A percentile compares a stretch with the other conserved stretches of the same genome.
Evolutionary conservation across 2,888 invertebrate species (phyloP).

Genomic region (Pocota personata): DNA sequence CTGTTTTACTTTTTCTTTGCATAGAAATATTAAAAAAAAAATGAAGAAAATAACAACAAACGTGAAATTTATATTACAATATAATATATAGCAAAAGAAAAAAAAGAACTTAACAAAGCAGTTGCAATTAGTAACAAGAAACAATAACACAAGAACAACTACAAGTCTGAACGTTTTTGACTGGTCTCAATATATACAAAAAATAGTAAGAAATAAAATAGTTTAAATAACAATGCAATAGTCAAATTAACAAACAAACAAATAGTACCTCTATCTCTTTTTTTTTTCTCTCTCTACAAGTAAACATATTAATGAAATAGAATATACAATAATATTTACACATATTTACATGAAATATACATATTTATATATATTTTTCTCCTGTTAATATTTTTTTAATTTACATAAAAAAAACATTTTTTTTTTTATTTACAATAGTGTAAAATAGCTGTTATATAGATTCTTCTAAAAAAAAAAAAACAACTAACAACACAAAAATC

Average conservation of each 20-base stretch:
- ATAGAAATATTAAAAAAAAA: conserved; percentile 57
- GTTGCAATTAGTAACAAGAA: conserved; percentile 74
- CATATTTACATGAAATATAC: conserved; percentile 69
- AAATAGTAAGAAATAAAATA: conserved; percentile 39
- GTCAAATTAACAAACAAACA: conserved; percentile 41
- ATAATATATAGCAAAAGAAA: conserved; percentile 36
- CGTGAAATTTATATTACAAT: conserved; percentile 7
- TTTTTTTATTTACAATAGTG: conserved; percentile 65
- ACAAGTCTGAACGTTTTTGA: conserved; percentile 82
- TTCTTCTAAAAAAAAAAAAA: conserved; percentile 29
- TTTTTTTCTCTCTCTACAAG: conserved; percentile 33
- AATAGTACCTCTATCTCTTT: conserved; percentile 59
- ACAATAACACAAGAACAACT: conserved; percentile 70
- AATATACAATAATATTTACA: conserved; percentile 71
- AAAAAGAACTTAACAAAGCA: conserved; percentile 58
- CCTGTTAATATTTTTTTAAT: conserved; percentile 56
- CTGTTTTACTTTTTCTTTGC: conserved; percentile 51
- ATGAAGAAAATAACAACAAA: conserved; percentile 32
- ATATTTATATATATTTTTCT: conserved; percentile 65
- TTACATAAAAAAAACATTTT: conserved; percentile 22
- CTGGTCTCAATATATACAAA: conserved; percentile 76
- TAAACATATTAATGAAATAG: conserved; percentile 62
- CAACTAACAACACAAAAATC: conserved; percentile 34
- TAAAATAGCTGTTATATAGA: conserved; percentile 35
- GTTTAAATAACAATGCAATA: conserved; percentile 58